A percentile compares a stretch with the other conserved stretches of the same genome.
phyloP scores from a whole-genome alignment of 2,113 vertebrate species.

The Electrona antarctica region DNA sequence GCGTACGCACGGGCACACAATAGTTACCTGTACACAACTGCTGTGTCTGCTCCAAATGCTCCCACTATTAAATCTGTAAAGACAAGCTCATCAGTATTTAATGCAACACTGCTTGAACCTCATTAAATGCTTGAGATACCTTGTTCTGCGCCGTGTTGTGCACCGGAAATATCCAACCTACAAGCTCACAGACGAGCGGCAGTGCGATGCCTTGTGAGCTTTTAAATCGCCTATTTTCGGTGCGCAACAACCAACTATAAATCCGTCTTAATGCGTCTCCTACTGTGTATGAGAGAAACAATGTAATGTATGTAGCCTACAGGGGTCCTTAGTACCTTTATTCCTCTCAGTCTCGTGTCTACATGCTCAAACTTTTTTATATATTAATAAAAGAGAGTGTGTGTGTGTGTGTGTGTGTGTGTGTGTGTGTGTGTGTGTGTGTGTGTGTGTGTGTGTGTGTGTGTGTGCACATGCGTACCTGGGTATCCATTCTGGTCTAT shows the following conservation, averaged over 20 bases:
- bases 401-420: neutral
- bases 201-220: no score
- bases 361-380: no score
- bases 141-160: neutral
- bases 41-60: constrained; percentile 93
- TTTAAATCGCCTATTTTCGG: no score
- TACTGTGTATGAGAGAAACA: constrained; percentile 2
- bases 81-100: constrained; percentile 45
- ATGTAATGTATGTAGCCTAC: no score
- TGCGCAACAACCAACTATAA: neutral
- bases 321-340: no score
- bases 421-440: neutral
- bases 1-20: constrained; percentile 28
- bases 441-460: constrained; percentile 16
- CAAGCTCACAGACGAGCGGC: no score
- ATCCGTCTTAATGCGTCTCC: neutral
- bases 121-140: neutral
- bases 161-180: no score
- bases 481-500: constrained; percentile 96
- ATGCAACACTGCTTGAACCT: constrained; percentile 5
- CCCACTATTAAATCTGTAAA: constrained; percentile 91
- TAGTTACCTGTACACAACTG: constrained; percentile 90
- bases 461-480: constrained; percentile 72
- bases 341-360: no score
- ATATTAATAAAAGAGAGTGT: neutral